phyloP scores from a whole-genome alignment of 2,113 vertebrate species.

The Sorex araneus region DNA sequence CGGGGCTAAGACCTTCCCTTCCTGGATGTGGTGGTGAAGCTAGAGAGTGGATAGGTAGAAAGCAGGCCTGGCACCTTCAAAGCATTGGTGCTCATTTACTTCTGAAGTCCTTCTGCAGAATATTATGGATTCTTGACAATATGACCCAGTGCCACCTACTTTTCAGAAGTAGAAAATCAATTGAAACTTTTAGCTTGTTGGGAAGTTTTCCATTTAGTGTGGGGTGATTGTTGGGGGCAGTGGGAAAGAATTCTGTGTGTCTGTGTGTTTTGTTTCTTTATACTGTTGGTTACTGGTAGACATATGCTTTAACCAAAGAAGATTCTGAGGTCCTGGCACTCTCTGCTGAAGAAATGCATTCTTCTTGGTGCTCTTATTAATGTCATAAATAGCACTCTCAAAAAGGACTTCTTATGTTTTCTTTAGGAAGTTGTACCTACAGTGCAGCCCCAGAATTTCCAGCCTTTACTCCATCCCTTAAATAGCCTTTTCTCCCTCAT shows the following conservation, averaged over 20 bases:
- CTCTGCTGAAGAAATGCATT: constrained; percentile 57
- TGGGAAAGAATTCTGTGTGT: neutral
- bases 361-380: constrained; percentile 32
- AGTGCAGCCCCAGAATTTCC: neutral
- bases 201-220: constrained; percentile 6
- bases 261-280: neutral
- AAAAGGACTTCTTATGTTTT: constrained; percentile 2
- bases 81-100: neutral
- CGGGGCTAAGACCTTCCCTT: neutral
- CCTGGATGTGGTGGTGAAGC: constrained; percentile 17
- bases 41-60: neutral
- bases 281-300: neutral
- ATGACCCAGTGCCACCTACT: neutral
- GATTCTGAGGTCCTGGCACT: constrained; percentile 25
- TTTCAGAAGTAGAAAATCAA: constrained; percentile 16
- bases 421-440: neutral
- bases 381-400: constrained; percentile 44
- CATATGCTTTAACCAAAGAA: constrained; percentile 52
- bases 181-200: constrained; percentile 14
- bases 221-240: neutral
- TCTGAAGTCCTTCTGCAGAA: constrained; percentile 41
- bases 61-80: neutral
- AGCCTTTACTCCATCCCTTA: constrained; percentile 10
- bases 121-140: neutral
- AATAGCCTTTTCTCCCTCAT: neutral